Percentiles rank a stretch among this genome's conserved stretches.
Conservation (phyloP, 2,797 vertebrate species). For the Rachycentron canadum region DNA sequence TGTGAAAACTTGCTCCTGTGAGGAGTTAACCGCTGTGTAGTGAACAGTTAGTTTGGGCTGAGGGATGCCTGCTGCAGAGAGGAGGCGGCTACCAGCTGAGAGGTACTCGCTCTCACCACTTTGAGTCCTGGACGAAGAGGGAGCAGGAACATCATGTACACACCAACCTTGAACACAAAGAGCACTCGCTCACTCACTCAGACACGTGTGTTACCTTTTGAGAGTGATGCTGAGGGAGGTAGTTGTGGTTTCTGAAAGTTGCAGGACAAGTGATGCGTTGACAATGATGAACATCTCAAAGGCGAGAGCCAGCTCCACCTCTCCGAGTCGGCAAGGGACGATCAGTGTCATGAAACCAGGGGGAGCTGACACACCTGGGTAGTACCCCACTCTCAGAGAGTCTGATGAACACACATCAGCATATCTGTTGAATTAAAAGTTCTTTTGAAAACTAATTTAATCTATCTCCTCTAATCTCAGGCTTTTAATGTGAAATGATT, state of each 20-base stretch:
- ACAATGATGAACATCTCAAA: constrained; percentile 92
- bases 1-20: constrained; percentile 81
- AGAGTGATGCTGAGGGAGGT: constrained; percentile 86
- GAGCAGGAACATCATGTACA: neutral
- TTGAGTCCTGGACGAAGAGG: constrained; percentile 63
- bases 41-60: constrained; percentile 81
- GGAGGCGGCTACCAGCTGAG: constrained; percentile 79
- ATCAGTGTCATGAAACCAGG: constrained; percentile 82
- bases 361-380: constrained; percentile 85
- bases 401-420: constrained; percentile 75
- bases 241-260: constrained; percentile 55
- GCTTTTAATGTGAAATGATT: neutral
- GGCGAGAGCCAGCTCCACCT: constrained; percentile 93
- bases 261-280: constrained; percentile 83
- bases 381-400: constrained; percentile 89
- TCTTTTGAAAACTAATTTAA: neutral
- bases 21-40: constrained; percentile 76
- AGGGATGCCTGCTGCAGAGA: constrained; percentile 79
- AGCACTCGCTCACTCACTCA: neutral
- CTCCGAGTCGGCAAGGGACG: constrained; percentile 88
- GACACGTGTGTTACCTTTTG: constrained; percentile 86
- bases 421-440: neutral
- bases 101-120: constrained; percentile 80
- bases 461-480: neutral
- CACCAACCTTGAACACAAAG: neutral